Conservation (phyloP, 2,888 invertebrate genomes). For the Chironomus riparius region DNA sequence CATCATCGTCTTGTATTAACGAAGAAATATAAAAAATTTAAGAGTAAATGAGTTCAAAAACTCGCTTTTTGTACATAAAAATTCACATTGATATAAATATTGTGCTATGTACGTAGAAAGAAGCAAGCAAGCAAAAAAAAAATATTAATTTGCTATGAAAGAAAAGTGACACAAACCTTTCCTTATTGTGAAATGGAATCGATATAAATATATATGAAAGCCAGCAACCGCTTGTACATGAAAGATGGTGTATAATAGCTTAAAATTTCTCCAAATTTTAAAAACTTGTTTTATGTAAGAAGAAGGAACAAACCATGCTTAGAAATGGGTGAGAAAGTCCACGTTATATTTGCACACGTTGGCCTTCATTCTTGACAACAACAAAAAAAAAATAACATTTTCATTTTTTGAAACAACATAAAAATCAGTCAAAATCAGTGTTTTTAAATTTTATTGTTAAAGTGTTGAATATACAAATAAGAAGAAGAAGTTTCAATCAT, state of each 20-base stretch:
- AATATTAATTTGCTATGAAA: too few species aligned
- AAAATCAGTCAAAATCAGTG: not conserved
- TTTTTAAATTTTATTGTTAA: not conserved
- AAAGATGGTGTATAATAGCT: not conserved
- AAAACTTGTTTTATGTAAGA: not conserved
- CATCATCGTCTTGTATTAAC: too few species aligned
- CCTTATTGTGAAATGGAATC: constrained; percentile 21
- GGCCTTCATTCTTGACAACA: not conserved
- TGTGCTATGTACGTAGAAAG: not conserved
- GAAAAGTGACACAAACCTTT: not conserved
- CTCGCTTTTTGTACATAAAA: too few species aligned
- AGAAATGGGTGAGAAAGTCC: not conserved
- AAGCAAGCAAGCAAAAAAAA: not conserved
- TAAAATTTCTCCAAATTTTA: not conserved
- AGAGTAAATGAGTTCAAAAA: too few species aligned
- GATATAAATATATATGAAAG: not conserved
- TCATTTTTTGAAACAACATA: not conserved
- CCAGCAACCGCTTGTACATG: not conserved
- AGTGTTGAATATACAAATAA: not conserved
- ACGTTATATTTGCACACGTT: not conserved
- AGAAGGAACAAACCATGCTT: not conserved
- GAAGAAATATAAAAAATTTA: too few species aligned
- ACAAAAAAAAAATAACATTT: too few species aligned
- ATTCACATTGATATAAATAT: too few species aligned
- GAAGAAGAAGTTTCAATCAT: not conserved